Evolutionary conservation across 2,888 invertebrate species (phyloP), one percentile per base, ranked within the genome.

Genomic region (Thecocarcelia acutangulata): DNA sequence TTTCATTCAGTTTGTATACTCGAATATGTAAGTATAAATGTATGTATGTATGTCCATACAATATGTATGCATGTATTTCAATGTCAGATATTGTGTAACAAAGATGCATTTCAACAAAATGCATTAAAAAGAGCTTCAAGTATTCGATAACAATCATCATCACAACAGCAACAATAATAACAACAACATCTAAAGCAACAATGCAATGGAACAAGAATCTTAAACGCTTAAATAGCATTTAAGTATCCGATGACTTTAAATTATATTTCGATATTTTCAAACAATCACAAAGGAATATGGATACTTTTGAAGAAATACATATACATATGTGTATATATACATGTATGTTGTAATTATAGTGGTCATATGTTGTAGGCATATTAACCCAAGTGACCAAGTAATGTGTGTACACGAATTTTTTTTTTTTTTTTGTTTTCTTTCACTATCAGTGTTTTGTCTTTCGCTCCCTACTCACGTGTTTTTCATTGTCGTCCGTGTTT

Each of bases 41-140:
- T n/a, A n/a, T n/a, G n/a, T n/a, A n/a, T n/a, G n/a, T n/a, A n/a
- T n/a, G n/a, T n/a, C n/a, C n/a, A n/a, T n/a, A n/a, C n/a, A n/a
- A n/a, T n/a, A n/a, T n/a, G n/a, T n/a, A n/a, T n/a, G n/a, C n/a
- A n/a, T 46, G 33, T 42, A 44, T 63, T 66, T 74, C 64, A 74
- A 74, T 74, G 74, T 66, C 74, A 74, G 48, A 58, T 58, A 66
- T 74, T 74, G 64, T 74, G 58, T 74, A 74, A 74, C 64, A 58
- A 61, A 44, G 56, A 74, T 66, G 46, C 58, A 66, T 66, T 58
- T 74, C 40, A 66, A 50, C 24, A 74, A 64, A 64, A 48, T 74
- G 74, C 72, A 64, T 70, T 72, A 50, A 48, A 40, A 63, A 50
- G 19, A 42, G 24, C 56, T 72, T 78, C 42, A 59, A 58, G 33